Evolutionary conservation across 2,797 vertebrate genomes (phyloP).

Genomic region (Alauda arvensis): DNA sequence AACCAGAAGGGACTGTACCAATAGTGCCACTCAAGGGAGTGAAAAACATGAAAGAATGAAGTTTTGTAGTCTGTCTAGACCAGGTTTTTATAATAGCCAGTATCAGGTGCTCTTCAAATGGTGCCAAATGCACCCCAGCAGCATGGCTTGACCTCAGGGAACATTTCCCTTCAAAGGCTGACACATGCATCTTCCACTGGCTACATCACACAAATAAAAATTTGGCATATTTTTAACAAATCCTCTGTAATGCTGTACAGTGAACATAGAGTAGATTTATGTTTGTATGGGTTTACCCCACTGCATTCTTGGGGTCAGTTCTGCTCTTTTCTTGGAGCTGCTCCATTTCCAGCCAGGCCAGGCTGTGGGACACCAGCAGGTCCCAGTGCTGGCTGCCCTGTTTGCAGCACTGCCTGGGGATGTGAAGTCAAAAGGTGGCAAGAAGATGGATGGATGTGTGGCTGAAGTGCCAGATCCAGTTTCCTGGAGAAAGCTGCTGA

Average conservation of each 20-base stretch:
- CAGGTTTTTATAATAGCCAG: neutral
- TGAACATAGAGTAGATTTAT: neutral
- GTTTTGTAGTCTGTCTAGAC: neutral
- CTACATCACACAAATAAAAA: neutral
- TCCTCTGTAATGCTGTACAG: neutral
- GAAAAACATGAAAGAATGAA: neutral
- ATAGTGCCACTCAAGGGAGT: neutral
- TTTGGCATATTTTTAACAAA: neutral
- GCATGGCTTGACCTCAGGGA: neutral
- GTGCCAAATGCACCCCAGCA: neutral
- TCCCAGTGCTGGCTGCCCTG: neutral
- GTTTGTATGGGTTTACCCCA: neutral
- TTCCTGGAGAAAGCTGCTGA: slow-evolving; percentile 46
- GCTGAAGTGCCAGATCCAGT: slow-evolving; percentile 49
- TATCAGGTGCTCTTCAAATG: neutral
- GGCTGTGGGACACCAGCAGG: neutral
- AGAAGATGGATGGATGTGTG: slow-evolving; percentile 43
- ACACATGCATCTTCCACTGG: neutral
- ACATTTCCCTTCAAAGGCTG: neutral
- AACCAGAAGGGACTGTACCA: neutral
- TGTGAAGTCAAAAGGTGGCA: slow-evolving; percentile 39
- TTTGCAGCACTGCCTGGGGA: slow-evolving; percentile 28
- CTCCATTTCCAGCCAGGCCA: neutral
- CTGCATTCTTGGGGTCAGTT: neutral
- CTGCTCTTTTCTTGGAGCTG: neutral